These are phyloP conservation scores for Chromobotia macracanthus DNA, from an alignment of 2,797 vertebrate genomes.

Conservation along the genomic window DNA sequence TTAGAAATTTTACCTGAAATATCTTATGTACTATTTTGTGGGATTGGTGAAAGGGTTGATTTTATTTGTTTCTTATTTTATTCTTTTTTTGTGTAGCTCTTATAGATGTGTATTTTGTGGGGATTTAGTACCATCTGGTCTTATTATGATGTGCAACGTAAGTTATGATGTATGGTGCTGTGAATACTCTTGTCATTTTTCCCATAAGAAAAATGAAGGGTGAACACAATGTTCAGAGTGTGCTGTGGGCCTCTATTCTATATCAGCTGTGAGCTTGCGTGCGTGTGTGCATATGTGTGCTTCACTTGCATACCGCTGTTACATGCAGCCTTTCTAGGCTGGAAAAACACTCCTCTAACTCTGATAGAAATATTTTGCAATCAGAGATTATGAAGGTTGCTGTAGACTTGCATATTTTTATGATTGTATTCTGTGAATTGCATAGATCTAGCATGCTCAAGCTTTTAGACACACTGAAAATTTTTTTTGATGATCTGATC, in stretches of 20 bases:
- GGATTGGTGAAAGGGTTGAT: conserved; percentile 73
- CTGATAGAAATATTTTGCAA: background rate
- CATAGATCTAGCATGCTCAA: background rate
- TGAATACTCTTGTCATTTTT: conserved; percentile 60
- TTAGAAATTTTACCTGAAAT: conserved; percentile 78
- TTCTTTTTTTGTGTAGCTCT: conserved; percentile 63
- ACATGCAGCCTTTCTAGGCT: conserved; percentile 20
- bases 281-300: conserved; percentile 14
- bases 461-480: background rate
- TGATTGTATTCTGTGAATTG: background rate
- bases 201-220: conserved; percentile 56
- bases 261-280: background rate
- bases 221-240: conserved; percentile 53
- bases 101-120: conserved; percentile 71
- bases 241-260: conserved; percentile 60
- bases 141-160: conserved; percentile 69
- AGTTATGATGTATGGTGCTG: conserved; percentile 69
- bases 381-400: background rate
- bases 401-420: conserved; percentile 4
- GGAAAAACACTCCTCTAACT: conserved; percentile 14
- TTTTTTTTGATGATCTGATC: background rate
- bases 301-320: conserved; percentile 6
- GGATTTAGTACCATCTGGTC: conserved; percentile 70
- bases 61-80: conserved; percentile 56
- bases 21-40: conserved; percentile 76